These are phyloP conservation scores for Charaxes varanes DNA, from an alignment of 1,140 invertebrate species.

Conservation along the genomic window DNA sequence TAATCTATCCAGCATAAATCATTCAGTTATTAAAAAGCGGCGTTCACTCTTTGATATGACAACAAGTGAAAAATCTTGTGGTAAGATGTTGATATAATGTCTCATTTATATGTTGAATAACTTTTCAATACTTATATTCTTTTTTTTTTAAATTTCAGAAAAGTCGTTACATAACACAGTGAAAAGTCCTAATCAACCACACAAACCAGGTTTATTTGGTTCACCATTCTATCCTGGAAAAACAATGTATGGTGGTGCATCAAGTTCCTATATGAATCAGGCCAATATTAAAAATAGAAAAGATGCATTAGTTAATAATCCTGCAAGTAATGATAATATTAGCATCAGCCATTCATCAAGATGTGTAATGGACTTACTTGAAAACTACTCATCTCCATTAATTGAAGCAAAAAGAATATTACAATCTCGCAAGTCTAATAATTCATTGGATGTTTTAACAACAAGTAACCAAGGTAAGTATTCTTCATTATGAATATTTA, in stretches of 20 bases:
- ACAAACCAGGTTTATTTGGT: conserved; percentile 58
- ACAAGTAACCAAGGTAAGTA: conserved; percentile 1
- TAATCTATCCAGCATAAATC: conserved; percentile 19
- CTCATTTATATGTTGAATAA: conserved; percentile 2
- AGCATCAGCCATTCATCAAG: conserved; percentile 74
- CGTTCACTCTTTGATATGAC: conserved; percentile 35
- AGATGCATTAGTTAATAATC: conserved; percentile 31
- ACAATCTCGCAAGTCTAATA: conserved; percentile 19
- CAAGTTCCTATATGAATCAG: conserved; percentile 75
- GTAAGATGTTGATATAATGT: conserved; percentile 9
- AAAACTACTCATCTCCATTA: conserved; percentile 83
- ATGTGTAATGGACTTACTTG: conserved; percentile 81
- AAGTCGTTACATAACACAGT: conserved; percentile 34
- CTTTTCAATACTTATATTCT: no score
- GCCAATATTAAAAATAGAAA: conserved; percentile 48
- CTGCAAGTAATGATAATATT: conserved; percentile 24
- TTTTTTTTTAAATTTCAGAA: conserved; percentile 17
- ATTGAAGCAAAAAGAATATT: conserved; percentile 83
- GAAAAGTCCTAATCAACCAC: conserved; percentile 70
- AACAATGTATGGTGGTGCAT: conserved; percentile 86
- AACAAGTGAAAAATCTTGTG: conserved; percentile 1
- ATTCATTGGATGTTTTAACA: conserved; percentile 6
- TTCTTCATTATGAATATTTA: no score
- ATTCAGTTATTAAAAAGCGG: conserved; percentile 27
- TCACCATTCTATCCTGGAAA: conserved; percentile 89